Base-by-base conservation (phyloP, 2,113 vertebrate genomes). In the Strix uralensis region DNA sequence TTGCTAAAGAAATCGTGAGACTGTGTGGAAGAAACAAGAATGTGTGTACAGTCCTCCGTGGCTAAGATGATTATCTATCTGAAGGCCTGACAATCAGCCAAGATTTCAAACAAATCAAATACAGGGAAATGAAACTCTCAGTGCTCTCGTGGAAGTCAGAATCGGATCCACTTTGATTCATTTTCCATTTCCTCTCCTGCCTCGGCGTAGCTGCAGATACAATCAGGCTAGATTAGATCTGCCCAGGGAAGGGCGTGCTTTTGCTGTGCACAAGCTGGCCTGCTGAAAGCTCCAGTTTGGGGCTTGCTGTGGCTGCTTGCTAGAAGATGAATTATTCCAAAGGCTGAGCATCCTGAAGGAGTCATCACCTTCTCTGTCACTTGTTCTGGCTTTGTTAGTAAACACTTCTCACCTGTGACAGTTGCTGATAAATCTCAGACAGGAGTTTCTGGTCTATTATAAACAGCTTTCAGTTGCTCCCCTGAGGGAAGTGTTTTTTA, bases 381-480 rank as follows among this genome's bases (percentile, higher is more conserved):
- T 96, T 86, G 74, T 94, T 97, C 93, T 73, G 86, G 72, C 90
- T 96, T 96, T 97, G 95, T 96, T 95, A 92, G 95, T 95, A 96
- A 97, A 97, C 93, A 94, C 84, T 93, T 96, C 95, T 97, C 90
- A 97, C 94, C 90, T 96, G 95, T 96, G 96, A 96, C 94, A 95
- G 94, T 78, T 5, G 1, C 87, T 96, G 96, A 94, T 96, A 96
- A 91, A 96, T 97, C 88, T 94, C 66, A 93, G 92, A 79, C 96
- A 96, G 87, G 84, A 94, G 74, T 86, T 95, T 77, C 95, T 96
- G 77, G 72, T 97, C 81, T 95, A 74, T 91, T 96, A 90, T 91
- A 96, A 97, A 96, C 94, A 97, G 70, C 90, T 92, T 79, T 95
- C 91, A 70, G 73, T 88, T 81, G 92, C 92, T 96, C 91, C 95